Evolutionary conservation across 2,888 invertebrate species (phyloP), one percentile per base, ranked within the genome.

Genomic region (Galerucella nymphaeae): DNA sequence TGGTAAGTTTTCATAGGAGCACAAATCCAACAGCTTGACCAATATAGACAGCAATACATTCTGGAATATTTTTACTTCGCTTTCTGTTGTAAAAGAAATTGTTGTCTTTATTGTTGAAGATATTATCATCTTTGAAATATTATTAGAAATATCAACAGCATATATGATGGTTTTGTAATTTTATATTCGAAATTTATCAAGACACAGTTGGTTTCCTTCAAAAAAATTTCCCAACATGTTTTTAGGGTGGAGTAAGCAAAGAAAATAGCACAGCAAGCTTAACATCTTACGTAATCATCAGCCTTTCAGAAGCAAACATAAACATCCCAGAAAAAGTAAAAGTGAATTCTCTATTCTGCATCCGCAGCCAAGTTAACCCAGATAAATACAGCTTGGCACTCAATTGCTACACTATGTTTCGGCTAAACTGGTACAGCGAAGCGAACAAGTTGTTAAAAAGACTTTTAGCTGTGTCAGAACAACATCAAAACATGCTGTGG

Each of bases 271-370:
- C 90, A 45, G 89, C 92, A 0, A 91, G 91, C 0, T 86, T 93
- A 59, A 91, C 93, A 0, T 91, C 93, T 0, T 94, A 92, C 84
- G 91, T 93, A 58, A 86, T 93, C 23, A 89, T 91, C 0, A 90
- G 93, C 20, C 87, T 93, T 2, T 82, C 92, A 2, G 91, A 93
- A 80, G 89, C 90, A 11, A 87, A 88, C 2, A 85, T 89, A 11
- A 83, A 88, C 0, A 82, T 89, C 2, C 84, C 90, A 1, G 86
- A 90, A 0, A 80, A 87, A 2, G 86, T 90, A 1, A 84, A 90
- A 57, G 87, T 87, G 2, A 90, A 91, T 83, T 89, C 91, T 0
- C 87, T 91, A 62, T 89, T 89, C 38, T 93, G 93, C 75, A 91
- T 86, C 18, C 71, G 84, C 58, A 84, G 84, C 9, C 83, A 85